Conservation (phyloP, 2,888 invertebrate species). For the Clistopyga incitator region DNA sequence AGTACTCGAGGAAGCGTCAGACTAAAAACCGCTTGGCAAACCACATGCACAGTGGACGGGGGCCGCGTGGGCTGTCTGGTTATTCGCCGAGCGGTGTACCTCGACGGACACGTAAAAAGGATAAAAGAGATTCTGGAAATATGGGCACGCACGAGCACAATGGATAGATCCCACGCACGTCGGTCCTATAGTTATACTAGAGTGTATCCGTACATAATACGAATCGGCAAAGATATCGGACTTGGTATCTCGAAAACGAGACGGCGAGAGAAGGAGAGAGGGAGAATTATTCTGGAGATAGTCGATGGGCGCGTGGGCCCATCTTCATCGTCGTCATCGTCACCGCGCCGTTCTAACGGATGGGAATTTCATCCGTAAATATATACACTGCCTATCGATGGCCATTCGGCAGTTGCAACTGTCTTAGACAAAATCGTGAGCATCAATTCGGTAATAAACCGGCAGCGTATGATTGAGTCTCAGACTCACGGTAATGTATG, state of each 20-base stretch:
- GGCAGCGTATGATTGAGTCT: too few relatives aligned
- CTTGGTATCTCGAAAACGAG: constrained; percentile 50
- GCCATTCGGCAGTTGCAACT: neutral
- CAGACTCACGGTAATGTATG: too few relatives aligned
- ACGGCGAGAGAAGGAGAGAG: constrained; percentile 10
- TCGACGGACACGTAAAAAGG: constrained; percentile 52
- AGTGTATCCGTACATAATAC: constrained; percentile 13
- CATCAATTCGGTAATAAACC: too few relatives aligned
- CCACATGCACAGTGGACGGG: constrained; percentile 27
- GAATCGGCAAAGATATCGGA: constrained; percentile 38
- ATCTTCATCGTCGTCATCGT: constrained; percentile 5
- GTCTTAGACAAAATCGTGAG: neutral
- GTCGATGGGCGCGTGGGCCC: constrained; percentile 57
- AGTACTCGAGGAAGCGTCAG: constrained; percentile 61
- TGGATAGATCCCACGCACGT: constrained; percentile 66
- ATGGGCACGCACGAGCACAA: constrained; percentile 66
- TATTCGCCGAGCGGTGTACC: constrained; percentile 54
- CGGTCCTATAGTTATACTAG: constrained; percentile 39
- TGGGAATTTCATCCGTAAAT: constrained; percentile 49
- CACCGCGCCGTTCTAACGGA: constrained; percentile 37
- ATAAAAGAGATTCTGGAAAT: constrained; percentile 67
- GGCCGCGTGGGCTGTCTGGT: constrained; percentile 61
- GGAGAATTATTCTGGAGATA: constrained; percentile 33
- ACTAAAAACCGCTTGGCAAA: constrained; percentile 48
- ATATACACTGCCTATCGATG: constrained; percentile 2